phyloP scores from a whole-genome alignment of 2,797 vertebrate species.

The Triplophysa yarkandensis region DNA sequence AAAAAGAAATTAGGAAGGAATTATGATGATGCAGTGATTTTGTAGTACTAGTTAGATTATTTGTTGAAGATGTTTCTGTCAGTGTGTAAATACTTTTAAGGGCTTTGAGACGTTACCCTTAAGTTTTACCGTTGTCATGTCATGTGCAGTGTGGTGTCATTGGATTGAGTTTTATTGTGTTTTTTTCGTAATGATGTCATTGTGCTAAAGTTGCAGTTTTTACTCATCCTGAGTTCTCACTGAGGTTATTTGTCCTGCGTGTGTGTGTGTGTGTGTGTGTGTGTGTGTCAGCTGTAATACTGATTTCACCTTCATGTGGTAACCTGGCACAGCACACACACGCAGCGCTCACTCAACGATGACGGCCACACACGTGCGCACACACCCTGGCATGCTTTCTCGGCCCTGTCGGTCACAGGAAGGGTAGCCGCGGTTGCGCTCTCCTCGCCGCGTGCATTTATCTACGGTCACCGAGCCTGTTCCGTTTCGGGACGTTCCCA shows the following conservation, averaged over 20 bases:
- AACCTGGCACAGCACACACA: constrained; percentile 55
- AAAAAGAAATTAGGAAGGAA: too few relatives aligned
- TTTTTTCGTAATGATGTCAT: not conserved
- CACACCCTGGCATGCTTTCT: constrained; percentile 58
- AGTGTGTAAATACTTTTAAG: too few relatives aligned
- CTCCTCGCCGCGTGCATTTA: constrained; percentile 43
- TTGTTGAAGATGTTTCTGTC: too few relatives aligned
- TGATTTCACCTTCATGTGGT: constrained; percentile 55
- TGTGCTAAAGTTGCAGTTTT: constrained; percentile 2
- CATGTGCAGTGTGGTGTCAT: not conserved
- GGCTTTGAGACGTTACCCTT: too few relatives aligned
- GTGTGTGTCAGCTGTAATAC: constrained; percentile 32
- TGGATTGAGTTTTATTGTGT: not conserved
- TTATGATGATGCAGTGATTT: too few relatives aligned
- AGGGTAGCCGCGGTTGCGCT: constrained; percentile 54
- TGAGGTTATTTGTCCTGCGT: not conserved
- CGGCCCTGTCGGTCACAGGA: constrained; percentile 63
- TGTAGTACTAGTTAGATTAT: too few relatives aligned
- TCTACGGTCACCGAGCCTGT: constrained; percentile 51
- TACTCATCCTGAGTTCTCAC: not conserved
- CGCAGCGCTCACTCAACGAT: constrained; percentile 53
- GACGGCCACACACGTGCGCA: constrained; percentile 35
- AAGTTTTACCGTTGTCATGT: too few relatives aligned
- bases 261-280: constrained; percentile 19
- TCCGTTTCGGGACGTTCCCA: constrained; percentile 9